Percentiles rank a stretch among this genome's conserved stretches.
These are phyloP conservation scores for Geopemphigus sp. DNA, from an alignment of 1,140 invertebrate species.

Conservation along the genomic window DNA sequence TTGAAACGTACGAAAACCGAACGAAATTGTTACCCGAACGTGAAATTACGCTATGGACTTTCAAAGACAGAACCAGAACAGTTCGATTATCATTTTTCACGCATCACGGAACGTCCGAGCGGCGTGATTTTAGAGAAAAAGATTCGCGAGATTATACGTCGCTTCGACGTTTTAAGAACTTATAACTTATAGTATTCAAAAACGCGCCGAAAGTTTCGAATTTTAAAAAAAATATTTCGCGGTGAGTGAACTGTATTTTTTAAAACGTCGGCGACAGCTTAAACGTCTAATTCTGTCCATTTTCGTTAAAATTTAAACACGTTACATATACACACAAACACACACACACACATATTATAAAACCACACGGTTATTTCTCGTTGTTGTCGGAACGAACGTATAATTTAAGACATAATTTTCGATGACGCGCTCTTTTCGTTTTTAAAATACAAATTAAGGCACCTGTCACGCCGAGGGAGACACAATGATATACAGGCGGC, in stretches of 20 bases:
- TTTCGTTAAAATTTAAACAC: not conserved
- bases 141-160: too few species aligned
- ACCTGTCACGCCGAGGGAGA: not conserved
- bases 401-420: conserved; percentile 24
- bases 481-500: not conserved
- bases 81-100: too few species aligned
- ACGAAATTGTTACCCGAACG: not conserved
- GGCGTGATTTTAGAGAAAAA: too few species aligned
- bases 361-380: not conserved
- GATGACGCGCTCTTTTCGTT: conserved; percentile 29
- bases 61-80: too few species aligned
- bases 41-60: too few species aligned
- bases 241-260: too few species aligned
- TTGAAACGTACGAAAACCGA: not conserved
- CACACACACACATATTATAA: too few species aligned
- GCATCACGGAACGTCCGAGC: not conserved
- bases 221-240: too few species aligned
- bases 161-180: too few species aligned
- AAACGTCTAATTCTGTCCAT: not conserved
- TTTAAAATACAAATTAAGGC: conserved; percentile 35
- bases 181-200: too few species aligned
- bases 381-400: not conserved
- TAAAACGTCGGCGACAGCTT: too few species aligned
- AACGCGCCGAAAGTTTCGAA: too few species aligned
- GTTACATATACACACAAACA: not conserved